Conservation (phyloP, 53 echinoderm and acorn worm genomes). For the Mesocentrotus franciscanus region DNA sequence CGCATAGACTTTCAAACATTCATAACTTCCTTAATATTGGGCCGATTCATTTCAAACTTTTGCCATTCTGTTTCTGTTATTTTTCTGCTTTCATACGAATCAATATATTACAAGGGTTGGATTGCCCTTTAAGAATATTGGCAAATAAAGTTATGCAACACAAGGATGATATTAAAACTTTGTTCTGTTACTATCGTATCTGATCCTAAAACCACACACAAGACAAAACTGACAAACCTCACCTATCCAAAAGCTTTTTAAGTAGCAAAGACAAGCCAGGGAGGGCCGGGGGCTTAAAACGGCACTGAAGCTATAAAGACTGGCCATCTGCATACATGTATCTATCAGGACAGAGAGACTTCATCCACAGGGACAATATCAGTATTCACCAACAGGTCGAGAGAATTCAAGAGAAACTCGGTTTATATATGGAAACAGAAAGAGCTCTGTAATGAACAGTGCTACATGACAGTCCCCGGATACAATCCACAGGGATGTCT, state of each 20-base stretch:
- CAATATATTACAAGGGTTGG: too few species aligned
- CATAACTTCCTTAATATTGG: too few species aligned
- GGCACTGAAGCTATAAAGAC: not conserved
- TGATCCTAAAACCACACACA: not conserved
- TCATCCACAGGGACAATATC: not conserved
- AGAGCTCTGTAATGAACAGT: not conserved
- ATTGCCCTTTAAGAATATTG: too few species aligned
- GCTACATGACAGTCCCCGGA: not conserved
- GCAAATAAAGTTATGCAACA: too few species aligned
- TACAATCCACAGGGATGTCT: slow-evolving; percentile 3
- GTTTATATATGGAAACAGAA: not conserved
- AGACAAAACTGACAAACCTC: not conserved
- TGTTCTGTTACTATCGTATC: not conserved
- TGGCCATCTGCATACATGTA: slow-evolving; percentile 3
- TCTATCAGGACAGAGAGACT: not conserved
- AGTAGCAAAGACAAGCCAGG: not conserved
- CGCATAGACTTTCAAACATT: too few species aligned
- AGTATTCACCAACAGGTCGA: not conserved
- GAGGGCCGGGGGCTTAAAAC: not conserved
- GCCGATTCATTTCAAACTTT: too few species aligned
- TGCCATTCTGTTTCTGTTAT: too few species aligned
- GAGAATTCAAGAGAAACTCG: slow-evolving; percentile 10
- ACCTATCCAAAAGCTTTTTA: not conserved
- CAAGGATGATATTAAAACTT: too few species aligned
- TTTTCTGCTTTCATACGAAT: too few species aligned